Evolutionary conservation across 2,113 vertebrate species (phyloP), one percentile per base, ranked within the genome.

Genomic region (Egretta garzetta): DNA sequence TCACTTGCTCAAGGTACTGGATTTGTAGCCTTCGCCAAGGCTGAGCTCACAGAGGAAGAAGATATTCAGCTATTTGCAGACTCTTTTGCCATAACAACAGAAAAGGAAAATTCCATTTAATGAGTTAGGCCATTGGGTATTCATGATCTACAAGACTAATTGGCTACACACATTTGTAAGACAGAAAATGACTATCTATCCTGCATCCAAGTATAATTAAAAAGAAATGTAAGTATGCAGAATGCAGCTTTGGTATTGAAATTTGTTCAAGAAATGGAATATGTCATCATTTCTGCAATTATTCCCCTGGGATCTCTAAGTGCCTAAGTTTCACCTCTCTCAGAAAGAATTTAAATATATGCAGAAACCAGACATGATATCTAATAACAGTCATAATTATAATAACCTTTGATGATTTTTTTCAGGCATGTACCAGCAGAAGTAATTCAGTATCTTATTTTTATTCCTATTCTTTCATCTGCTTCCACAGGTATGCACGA

Each of bases 381-480:
- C 96, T 97, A 94, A 91, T 94, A 97, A 96, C 92, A 89, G 73
- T 66, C 60, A 72, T 91, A 94, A 97, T 97, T 96, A 96, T 79
- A 96, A 97, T 93, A 97, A 89, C 73, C 92, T 97, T 97, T 96
- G 96, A 97, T 96, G 94, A 89, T 92, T 96, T 93, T 95, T 96
- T 96, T 81, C 92, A 96, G 88, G 43, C 95, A 85, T 95, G 92
- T 97, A 93, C 56, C 76, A 96, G 91, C 96, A 97, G 58, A 92
- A 95, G 80, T 81, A 91, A 79, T 56, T 88, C 64, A 50, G 49
- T 82, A 96, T 87, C 94, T 96, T 95, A 93, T 58, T 95, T 94
- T 66, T 91, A 88, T 56, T 77, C n/a, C 18, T 73, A 32, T 59
- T 62, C 84, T 93, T 95, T 90, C 96, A 88, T 94, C 70, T 93